Evolutionary conservation across 2,888 invertebrate genomes (phyloP).

Genomic region (Brachypalpus laphriformis): DNA sequence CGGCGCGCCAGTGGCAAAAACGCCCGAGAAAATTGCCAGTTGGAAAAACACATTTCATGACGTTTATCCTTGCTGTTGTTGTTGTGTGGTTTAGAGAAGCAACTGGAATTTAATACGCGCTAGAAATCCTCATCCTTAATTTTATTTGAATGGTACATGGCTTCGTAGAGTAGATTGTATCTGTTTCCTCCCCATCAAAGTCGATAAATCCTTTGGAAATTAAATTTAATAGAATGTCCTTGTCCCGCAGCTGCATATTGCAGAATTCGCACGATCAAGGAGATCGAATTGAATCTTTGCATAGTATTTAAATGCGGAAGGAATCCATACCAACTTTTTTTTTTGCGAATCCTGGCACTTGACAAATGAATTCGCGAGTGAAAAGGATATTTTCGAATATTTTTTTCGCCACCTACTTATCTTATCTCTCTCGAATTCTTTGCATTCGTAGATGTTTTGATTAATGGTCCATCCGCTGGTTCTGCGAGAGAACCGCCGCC

Average conservation of each 20-base stretch:
- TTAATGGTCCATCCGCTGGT: conserved; percentile 56
- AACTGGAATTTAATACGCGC: conserved; percentile 42
- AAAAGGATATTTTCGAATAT: conserved; percentile 12
- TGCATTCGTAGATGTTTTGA: conserved; percentile 71
- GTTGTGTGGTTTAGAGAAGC: conserved; percentile 50
- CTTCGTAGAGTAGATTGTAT: background rate
- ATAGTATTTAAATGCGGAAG: conserved; percentile 24
- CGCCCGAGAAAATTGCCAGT: conserved; percentile 70
- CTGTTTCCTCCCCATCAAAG: conserved; percentile 28
- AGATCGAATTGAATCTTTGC: conserved; percentile 31
- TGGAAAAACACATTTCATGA: conserved; percentile 71
- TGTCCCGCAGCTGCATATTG: conserved; percentile 55
- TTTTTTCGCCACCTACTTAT: background rate
- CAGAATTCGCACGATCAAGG: conserved; percentile 61
- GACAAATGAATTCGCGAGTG: conserved; percentile 67
- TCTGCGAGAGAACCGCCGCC: background rate
- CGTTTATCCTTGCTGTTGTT: conserved; percentile 46
- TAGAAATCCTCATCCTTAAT: conserved; percentile 39
- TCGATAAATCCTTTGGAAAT: conserved; percentile 65
- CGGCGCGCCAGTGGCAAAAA: conserved; percentile 51
- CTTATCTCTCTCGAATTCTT: conserved; percentile 44
- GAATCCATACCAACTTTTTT: background rate
- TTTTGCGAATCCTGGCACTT: conserved; percentile 40
- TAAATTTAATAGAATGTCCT: conserved; percentile 62
- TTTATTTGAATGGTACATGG: conserved; percentile 31